Evolutionary conservation across 2,888 invertebrate genomes (phyloP).

Genomic region (Pristionchus fissidentatus): DNA sequence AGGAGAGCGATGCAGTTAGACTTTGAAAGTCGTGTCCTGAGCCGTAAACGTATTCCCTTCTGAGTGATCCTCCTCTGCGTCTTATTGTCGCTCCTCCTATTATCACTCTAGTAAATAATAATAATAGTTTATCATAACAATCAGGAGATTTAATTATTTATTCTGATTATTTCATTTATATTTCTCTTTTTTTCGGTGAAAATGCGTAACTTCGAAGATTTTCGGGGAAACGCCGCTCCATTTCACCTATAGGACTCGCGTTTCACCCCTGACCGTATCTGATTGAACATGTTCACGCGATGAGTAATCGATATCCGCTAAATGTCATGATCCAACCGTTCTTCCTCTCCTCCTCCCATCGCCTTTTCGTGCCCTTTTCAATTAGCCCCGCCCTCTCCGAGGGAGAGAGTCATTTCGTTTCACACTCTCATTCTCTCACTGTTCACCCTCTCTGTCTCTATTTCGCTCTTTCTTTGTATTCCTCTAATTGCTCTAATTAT

Average conservation of each 20-base stretch:
- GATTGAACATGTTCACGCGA: not conserved
- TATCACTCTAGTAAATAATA: too few species aligned
- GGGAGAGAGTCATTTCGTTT: not conserved
- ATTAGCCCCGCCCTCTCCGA: not conserved
- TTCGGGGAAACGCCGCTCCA: too few species aligned
- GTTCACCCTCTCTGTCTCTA: not conserved
- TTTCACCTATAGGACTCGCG: too few species aligned
- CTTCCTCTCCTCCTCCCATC: not conserved
- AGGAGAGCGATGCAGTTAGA: too few species aligned
- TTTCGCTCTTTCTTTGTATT: not conserved
- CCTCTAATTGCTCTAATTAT: not conserved
- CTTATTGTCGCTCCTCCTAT: too few species aligned
- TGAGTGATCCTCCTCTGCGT: too few species aligned
- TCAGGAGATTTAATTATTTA: not conserved
- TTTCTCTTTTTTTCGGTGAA: not conserved
- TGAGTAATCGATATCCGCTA: too few species aligned
- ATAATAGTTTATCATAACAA: not conserved
- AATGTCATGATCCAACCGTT: not conserved
- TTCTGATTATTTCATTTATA: not conserved
- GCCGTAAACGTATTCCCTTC: too few species aligned
- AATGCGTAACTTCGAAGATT: not conserved
- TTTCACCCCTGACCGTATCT: not conserved
- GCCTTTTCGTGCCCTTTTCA: not conserved
- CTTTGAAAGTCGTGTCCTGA: too few species aligned
- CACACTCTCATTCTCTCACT: not conserved